phyloP scores from a whole-genome alignment of 2,888 invertebrate species.

The Matsumyia berberina region DNA sequence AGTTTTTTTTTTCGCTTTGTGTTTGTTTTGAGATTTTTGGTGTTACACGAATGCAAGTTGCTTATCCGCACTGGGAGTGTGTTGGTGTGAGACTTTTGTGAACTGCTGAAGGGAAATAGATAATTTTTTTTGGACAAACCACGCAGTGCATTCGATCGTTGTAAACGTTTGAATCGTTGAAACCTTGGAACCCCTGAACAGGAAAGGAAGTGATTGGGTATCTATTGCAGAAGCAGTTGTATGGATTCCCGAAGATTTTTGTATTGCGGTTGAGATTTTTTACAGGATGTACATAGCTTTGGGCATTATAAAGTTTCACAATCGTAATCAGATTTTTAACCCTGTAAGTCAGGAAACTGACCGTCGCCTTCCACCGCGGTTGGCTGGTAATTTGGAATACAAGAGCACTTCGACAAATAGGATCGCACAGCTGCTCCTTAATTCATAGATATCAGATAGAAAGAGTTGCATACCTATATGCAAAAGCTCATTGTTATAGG shows the following conservation, averaged over 20 bases:
- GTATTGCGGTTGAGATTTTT: constrained; percentile 14
- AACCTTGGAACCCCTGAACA: constrained; percentile 14
- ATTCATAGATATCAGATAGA: too few relatives aligned
- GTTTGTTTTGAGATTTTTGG: constrained; percentile 30
- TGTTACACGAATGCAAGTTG: constrained; percentile 41
- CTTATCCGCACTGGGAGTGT: constrained; percentile 26
- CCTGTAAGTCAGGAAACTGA: too few relatives aligned
- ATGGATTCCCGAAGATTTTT: constrained; percentile 48
- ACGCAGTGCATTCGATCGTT: constrained; percentile 30
- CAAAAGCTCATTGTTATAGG: too few relatives aligned
- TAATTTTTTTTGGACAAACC: constrained; percentile 45
- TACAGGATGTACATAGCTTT: too few relatives aligned
- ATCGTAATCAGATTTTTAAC: too few relatives aligned
- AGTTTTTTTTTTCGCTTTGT: constrained; percentile 49
- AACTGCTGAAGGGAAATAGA: constrained; percentile 56
- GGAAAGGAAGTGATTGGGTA: constrained; percentile 67
- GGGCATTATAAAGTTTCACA: too few relatives aligned
- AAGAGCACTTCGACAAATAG: too few relatives aligned
- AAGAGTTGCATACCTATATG: too few relatives aligned
- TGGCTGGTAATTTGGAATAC: too few relatives aligned
- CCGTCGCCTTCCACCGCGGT: too few relatives aligned
- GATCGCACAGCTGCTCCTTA: too few relatives aligned
- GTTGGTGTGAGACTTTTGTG: constrained; percentile 27
- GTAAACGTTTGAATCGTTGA: background rate
- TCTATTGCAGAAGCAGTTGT: constrained; percentile 50